Evolutionary conservation across 2,113 vertebrate genomes (phyloP).

Genomic region (Austrofundulus limnaeus): DNA sequence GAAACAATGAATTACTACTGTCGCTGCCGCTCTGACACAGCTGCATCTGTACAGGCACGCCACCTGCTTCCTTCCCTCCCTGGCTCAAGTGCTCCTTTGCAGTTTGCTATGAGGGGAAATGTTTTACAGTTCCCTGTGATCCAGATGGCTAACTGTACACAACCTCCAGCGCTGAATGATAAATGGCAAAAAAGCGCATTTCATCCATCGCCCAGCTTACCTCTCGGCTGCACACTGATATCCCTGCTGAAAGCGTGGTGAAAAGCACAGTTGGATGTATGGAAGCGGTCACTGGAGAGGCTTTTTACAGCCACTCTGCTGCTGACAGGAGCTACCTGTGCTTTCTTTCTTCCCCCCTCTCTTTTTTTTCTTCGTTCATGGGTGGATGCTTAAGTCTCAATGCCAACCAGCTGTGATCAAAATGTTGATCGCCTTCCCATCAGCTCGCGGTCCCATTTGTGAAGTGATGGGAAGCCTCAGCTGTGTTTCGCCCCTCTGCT

Average conservation of each 20-base stretch:
- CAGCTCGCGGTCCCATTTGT: conserved; percentile 3
- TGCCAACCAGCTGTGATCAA: conserved; percentile 44
- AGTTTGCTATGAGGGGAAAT: conserved; percentile 69
- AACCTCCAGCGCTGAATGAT: conserved; percentile 80
- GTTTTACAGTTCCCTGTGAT: conserved; percentile 78
- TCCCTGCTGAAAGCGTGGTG: conserved; percentile 65
- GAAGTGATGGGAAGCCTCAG: conserved; percentile 13
- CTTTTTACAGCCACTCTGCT: conserved; percentile 42
- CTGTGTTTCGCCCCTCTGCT: conserved; percentile 34
- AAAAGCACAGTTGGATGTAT: conserved; percentile 58
- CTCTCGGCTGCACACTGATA: conserved; percentile 65
- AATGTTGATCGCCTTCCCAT: conserved; percentile 17
- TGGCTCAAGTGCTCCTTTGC: conserved; percentile 59
- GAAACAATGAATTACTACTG: neutral
- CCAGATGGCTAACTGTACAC: conserved; percentile 80
- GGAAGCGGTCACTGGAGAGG: conserved; percentile 52
- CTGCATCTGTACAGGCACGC: conserved; percentile 14
- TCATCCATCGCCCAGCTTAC: conserved; percentile 72
- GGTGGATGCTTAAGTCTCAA: conserved; percentile 27
- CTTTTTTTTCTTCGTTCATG: too few relatives aligned
- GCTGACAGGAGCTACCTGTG: conserved; percentile 42
- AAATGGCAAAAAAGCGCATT: conserved; percentile 76
- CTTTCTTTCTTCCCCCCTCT: neutral
- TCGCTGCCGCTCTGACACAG: conserved; percentile 3
- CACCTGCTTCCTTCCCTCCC: conserved; percentile 26